Evolutionary conservation across 2,797 vertebrate species (phyloP).

Genomic region (Liparis tanakae): DNA sequence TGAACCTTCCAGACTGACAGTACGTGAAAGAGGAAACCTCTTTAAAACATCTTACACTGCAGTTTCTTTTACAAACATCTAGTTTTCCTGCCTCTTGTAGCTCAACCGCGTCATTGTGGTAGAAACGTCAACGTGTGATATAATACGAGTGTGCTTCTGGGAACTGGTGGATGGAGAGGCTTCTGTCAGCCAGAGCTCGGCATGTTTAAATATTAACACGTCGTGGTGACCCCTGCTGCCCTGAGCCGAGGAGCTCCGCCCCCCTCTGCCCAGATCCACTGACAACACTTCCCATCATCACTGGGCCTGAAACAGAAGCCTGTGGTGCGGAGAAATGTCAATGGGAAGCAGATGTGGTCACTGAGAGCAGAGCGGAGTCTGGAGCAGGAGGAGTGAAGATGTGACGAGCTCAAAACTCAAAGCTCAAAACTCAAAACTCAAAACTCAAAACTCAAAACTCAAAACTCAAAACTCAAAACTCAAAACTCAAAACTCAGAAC

Average conservation of each 20-base stretch:
- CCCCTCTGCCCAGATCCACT: conserved; percentile 41
- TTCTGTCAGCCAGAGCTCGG: conserved; percentile 3
- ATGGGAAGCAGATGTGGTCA: conserved; percentile 76
- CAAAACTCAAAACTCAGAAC: conserved; percentile 12
- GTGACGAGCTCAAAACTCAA: conserved; percentile 35
- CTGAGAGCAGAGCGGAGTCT: conserved; percentile 22
- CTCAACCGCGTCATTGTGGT: background rate
- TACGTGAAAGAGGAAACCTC: conserved; percentile 14
- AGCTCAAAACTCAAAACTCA: conserved; percentile 8
- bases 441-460: conserved; percentile 21
- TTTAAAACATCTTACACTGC: conserved; percentile 9
- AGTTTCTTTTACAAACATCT: conserved; percentile 11
- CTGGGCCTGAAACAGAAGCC: conserved; percentile 69
- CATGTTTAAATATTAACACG: conserved; percentile 51
- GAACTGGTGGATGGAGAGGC: conserved; percentile 39
- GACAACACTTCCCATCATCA: conserved; percentile 67
- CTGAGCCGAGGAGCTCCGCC: conserved; percentile 53
- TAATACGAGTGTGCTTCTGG: conserved; percentile 19
- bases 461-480: conserved; percentile 11
- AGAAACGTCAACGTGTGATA: conserved; percentile 10
- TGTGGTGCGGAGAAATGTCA: conserved; percentile 67
- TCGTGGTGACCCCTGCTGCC: conserved; percentile 48
- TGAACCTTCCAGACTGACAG: conserved; percentile 4
- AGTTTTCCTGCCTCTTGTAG: background rate
- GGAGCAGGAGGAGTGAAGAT: conserved; percentile 52